A percentile compares a stretch with the other conserved stretches of the same genome.
phyloP scores from a whole-genome alignment of 2,797 vertebrate genomes.

The Tokudaia tokunoshimensis region DNA sequence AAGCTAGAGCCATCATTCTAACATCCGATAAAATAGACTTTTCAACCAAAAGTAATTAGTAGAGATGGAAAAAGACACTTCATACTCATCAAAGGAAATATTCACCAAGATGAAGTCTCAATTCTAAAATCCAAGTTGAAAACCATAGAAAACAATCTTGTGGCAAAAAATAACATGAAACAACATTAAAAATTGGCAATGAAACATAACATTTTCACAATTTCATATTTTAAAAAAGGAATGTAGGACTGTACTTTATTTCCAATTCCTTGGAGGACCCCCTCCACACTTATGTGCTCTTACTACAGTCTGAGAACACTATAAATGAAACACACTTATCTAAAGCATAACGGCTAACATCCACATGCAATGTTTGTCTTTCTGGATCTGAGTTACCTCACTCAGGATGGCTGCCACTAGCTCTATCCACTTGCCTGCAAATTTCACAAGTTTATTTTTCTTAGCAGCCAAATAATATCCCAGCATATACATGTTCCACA shows the following conservation, averaged over 20 bases:
- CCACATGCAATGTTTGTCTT: not conserved
- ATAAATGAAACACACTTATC: not conserved
- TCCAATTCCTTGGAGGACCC: not conserved
- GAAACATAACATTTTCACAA: not conserved
- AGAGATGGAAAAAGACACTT: no score
- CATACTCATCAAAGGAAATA: no score
- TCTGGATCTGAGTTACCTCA: not conserved
- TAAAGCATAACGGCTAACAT: not conserved
- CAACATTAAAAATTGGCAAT: not conserved
- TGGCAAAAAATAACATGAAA: not conserved
- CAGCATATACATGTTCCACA: not conserved
- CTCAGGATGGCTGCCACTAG: not conserved
- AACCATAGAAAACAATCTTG: not conserved
- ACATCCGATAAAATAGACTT: not conserved
- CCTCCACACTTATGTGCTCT: not conserved
- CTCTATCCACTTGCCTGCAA: not conserved
- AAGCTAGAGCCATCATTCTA: not conserved
- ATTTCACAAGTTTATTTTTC: not conserved
- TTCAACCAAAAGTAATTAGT: no score
- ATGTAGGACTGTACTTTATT: not conserved
- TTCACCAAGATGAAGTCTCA: no score
- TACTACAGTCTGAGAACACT: not conserved
- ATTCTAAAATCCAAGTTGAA: constrained; percentile 36
- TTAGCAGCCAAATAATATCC: not conserved
- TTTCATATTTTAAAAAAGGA: not conserved